Percentiles rank a stretch among this genome's conserved stretches.
phyloP scores from a whole-genome alignment of 1,140 invertebrate genomes.

The Leptinotarsa lineolata region DNA sequence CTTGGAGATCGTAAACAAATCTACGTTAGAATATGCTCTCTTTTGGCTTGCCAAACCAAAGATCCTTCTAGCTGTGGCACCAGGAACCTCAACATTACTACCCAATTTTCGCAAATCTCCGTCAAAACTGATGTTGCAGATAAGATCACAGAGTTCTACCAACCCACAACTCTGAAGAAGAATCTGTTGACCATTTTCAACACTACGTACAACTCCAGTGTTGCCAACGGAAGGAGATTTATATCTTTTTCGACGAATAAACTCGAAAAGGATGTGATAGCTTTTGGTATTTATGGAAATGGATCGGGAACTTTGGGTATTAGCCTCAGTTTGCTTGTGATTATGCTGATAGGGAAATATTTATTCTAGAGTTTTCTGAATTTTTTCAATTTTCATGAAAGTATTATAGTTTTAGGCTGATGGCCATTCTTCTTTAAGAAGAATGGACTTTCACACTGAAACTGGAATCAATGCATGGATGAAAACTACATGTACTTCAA shows the following conservation, averaged over 20 bases:
- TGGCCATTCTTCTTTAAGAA: too few relatives aligned
- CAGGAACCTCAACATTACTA: not conserved
- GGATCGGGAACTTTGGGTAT: not conserved
- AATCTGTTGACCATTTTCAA: not conserved
- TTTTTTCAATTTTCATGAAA: too few relatives aligned
- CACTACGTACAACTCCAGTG: conserved; percentile 12
- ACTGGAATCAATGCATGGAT: too few relatives aligned
- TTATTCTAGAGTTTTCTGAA: not conserved
- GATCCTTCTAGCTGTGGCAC: not conserved
- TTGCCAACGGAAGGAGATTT: not conserved
- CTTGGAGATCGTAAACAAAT: not conserved
- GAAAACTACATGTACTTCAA: too few relatives aligned
- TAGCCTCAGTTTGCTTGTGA: not conserved
- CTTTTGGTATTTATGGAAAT: conserved; percentile 11
- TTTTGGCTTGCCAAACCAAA: conserved; percentile 4
- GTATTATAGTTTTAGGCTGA: too few relatives aligned
- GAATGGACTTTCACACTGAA: too few relatives aligned
- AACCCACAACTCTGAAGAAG: not conserved
- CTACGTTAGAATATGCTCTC: not conserved
- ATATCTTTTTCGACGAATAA: not conserved
- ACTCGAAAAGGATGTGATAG: not conserved
- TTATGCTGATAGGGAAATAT: not conserved
- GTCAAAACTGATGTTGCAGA: not conserved
- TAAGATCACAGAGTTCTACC: not conserved
- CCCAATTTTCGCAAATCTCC: not conserved